Base-by-base conservation (phyloP, 23 tunicate genomes). In the Trididemnum nubilum region DNA sequence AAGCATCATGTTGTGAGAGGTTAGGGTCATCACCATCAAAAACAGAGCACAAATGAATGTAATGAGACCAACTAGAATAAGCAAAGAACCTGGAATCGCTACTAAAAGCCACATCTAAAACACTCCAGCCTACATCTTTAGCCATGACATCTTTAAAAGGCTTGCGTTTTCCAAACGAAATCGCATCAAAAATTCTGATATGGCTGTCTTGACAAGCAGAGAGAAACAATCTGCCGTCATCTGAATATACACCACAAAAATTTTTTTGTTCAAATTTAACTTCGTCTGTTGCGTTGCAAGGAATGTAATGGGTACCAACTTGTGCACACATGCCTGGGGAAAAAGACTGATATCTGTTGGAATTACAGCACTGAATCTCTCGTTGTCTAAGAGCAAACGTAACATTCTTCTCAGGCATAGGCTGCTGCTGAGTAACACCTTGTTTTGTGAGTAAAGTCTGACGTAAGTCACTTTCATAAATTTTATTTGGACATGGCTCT, bases 141-240 rank as follows among this genome's bases (percentile, higher is more conserved):
- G 94, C 94, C 27, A 33, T 76, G 23, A 89, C 71, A 36, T 38
- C 74, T 59, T 89, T 89, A 29, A 89, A 83, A 1, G 94, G 88
- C 1, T 52, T 28, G 3, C 73, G 26, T 36, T 32, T 27, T 2
- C 73, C 73, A 29, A 51, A 25, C 3, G 81, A 27, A 22, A 37
- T 58, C 33, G 78, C 21, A 58, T 82, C 36, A 49, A 76, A 89
- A 3, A 89, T 79, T 33, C 94, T 51, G 33, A 89, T 37, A 44
- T 78, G 80, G n/a, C 81, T 73, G 70, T 89, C 94, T 79, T 89
- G 94, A 44, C 94, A 89, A 0, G 94, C 88, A 26, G 94, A 89
- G 9, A 89, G 57, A 72, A 89, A 89, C 0, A 35, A 36, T 26
- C 49, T 59, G 0, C 94, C 94, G 39, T 89, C 88, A 5, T 59